Evolutionary conservation across 2,113 vertebrate species (phyloP).

Genomic region (Centropus unirufus): DNA sequence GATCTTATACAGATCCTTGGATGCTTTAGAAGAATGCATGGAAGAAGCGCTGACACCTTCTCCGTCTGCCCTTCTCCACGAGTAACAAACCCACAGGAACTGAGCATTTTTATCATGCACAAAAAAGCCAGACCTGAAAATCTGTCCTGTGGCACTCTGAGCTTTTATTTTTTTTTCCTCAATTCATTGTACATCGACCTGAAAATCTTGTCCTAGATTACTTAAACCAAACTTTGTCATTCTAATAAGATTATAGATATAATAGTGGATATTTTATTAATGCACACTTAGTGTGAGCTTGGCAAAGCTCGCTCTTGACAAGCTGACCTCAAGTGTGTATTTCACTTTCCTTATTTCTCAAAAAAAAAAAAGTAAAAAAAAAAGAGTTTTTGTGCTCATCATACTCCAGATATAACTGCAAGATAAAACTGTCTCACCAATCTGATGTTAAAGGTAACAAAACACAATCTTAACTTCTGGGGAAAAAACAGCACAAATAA

Average conservation of each 20-base stretch:
- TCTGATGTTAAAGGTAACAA: not conserved
- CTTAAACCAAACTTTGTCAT: not conserved
- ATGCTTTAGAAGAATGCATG: not conserved
- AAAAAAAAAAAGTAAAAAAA: not conserved
- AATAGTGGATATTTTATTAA: not conserved
- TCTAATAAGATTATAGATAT: not conserved
- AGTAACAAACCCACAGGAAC: not conserved
- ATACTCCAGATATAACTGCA: not conserved
- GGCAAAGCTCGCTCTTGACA: accelerated
- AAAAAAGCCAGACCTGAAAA: not conserved
- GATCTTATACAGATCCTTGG: not conserved
- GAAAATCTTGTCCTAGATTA: not conserved
- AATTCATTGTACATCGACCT: not conserved
- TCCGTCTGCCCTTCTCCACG: accelerated
- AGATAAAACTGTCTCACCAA: not conserved
- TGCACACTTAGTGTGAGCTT: not conserved
- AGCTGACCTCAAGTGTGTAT: not conserved
- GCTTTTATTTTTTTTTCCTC: not conserved
- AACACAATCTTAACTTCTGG: not conserved
- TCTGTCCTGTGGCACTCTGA: not conserved
- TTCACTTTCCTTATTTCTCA: not conserved
- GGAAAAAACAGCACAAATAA: not conserved
- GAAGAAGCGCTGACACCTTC: not conserved
- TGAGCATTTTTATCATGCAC: not conserved
- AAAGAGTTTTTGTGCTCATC: not conserved